These are phyloP conservation scores for Helicolenus hilgendorfi DNA, from an alignment of 2,797 vertebrate genomes.

Conservation along the genomic window DNA sequence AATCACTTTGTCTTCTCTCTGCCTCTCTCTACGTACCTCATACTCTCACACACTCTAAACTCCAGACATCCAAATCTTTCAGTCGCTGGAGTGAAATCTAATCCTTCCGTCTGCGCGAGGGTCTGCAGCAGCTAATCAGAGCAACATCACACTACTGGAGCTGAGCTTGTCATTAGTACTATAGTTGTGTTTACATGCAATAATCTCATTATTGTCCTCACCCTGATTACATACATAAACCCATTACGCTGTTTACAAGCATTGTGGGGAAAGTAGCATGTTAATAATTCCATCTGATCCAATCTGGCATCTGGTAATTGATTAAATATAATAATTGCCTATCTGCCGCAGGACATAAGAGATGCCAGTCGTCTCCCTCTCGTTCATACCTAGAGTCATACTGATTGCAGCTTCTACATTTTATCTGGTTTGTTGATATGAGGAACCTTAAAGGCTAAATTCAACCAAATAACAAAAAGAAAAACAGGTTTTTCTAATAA, in stretches of 20 bases:
- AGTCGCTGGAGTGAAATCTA: slow-evolving; percentile 65
- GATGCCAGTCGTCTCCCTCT: background rate
- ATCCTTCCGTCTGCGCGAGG: slow-evolving; percentile 46
- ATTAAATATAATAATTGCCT: slow-evolving; percentile 51
- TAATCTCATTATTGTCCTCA: slow-evolving; percentile 72
- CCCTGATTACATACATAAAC: slow-evolving; percentile 69
- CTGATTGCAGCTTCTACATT: background rate
- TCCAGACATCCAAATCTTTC: slow-evolving; percentile 22
- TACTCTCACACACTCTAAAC: background rate
- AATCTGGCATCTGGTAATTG: slow-evolving; percentile 53
- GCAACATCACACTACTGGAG: slow-evolving; percentile 45
- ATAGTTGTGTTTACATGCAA: slow-evolving; percentile 66
- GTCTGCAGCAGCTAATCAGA: slow-evolving; percentile 71
- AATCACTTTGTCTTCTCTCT: slow-evolving; percentile 33
- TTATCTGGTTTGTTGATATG: background rate
- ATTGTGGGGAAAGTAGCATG: slow-evolving; percentile 34
- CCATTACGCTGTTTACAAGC: slow-evolving; percentile 72
- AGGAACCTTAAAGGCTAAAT: background rate
- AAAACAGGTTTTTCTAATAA: background rate
- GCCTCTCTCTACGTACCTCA: background rate
- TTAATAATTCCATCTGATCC: slow-evolving; percentile 69
- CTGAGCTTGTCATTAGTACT: slow-evolving; percentile 66
- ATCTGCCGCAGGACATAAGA: background rate
- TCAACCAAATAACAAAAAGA: background rate
- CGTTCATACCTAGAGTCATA: background rate